These are phyloP conservation scores for Sisor rabdophorus DNA, from an alignment of 2,113 vertebrate genomes.

Conservation along the genomic window DNA sequence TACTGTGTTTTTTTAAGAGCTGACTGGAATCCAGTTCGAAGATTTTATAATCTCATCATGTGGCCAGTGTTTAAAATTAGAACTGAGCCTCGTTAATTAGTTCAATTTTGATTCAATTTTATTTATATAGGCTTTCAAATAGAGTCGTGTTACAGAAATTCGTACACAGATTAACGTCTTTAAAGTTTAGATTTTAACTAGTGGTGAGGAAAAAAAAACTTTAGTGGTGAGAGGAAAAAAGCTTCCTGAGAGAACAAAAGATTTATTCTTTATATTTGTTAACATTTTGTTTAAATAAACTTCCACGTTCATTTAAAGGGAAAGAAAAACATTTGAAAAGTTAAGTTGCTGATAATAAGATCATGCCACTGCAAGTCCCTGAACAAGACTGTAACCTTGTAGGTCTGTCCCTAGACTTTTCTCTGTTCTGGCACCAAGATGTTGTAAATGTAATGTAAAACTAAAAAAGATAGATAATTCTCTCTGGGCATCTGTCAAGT, in stretches of 20 bases:
- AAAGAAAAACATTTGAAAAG: no score
- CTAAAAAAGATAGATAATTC: no score
- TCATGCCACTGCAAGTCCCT: no score
- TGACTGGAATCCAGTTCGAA: conserved; percentile 6
- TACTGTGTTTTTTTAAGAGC: conserved; percentile 10
- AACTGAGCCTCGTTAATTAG: not conserved
- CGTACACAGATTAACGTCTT: not conserved
- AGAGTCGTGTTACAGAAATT: not conserved
- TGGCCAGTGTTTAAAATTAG: not conserved
- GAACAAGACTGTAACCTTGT: no score
- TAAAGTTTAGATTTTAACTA: no score
- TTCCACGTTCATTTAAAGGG: no score
- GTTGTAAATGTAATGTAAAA: no score
- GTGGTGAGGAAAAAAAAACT: not conserved
- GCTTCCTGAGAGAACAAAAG: not conserved
- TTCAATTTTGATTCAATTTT: not conserved
- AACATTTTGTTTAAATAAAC: no score
- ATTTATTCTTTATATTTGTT: not conserved
- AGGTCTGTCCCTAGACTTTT: no score
- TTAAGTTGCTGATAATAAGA: no score
- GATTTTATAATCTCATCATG: not conserved
- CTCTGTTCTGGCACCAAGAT: no score
- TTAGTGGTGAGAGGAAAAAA: not conserved
- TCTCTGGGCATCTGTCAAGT: no score
- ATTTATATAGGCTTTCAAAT: not conserved